Conservation (phyloP, 1,140 invertebrate species). For the Akabosia matsudoensis region DNA sequence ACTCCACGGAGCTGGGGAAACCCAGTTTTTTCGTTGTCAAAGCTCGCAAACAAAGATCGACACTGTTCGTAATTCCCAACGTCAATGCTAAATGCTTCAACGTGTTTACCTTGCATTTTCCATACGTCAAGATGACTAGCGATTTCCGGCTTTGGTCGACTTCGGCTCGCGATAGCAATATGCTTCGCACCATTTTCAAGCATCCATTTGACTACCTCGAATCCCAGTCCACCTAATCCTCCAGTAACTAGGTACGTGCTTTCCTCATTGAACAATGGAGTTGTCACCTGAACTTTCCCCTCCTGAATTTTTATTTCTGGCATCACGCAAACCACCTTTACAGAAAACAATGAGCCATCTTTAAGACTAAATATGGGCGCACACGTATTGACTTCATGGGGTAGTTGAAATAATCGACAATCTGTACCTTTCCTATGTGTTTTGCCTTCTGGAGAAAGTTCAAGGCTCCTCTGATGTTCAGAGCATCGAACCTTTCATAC, state of each 20-base stretch:
- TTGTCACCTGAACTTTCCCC: neutral
- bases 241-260: slow-evolving; percentile 13
- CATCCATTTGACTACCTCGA: slow-evolving; percentile 22
- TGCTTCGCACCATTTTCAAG: slow-evolving; percentile 2
- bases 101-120: neutral
- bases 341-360: too few relatives aligned
- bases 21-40: too few relatives aligned
- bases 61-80: neutral
- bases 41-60: neutral
- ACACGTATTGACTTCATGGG: neutral
- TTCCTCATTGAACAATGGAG: neutral
- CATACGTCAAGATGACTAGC: neutral
- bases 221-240: slow-evolving; percentile 17
- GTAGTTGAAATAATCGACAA: neutral
- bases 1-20: slow-evolving; percentile 12
- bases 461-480: slow-evolving; percentile 8
- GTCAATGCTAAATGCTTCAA: slow-evolving; percentile 3
- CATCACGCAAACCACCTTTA: slow-evolving; percentile 4
- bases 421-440: slow-evolving; percentile 24
- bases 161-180: slow-evolving; percentile 4
- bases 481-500: slow-evolving; percentile 14
- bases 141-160: neutral
- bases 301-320: slow-evolving; percentile 19
- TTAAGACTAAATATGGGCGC: too few relatives aligned
- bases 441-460: slow-evolving; percentile 14